Evolutionary conservation across 2,888 invertebrate genomes (phyloP).

Genomic region (Drosophila maculinotata): DNA sequence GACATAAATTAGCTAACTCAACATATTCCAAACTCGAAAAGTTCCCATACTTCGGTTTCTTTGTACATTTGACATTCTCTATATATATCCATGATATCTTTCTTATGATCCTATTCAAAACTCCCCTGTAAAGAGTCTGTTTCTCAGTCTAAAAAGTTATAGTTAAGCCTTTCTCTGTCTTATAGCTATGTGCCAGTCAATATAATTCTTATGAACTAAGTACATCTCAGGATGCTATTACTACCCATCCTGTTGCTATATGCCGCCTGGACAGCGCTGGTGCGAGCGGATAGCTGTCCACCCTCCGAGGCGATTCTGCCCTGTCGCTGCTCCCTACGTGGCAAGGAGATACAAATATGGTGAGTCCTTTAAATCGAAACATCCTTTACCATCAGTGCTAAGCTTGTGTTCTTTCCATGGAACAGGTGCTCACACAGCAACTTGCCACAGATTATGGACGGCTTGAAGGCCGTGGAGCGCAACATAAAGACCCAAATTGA

Average conservation of each 20-base stretch:
- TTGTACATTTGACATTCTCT: no score
- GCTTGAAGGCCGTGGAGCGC: constrained; percentile 88
- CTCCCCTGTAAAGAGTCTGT: no score
- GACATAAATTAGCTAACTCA: no score
- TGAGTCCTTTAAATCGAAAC: constrained; percentile 80
- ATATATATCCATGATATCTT: no score
- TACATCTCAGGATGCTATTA: constrained; percentile 51
- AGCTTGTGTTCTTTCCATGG: not conserved
- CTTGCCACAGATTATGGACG: constrained; percentile 90
- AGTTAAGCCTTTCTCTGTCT: not conserved
- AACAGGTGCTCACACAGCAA: constrained; percentile 97
- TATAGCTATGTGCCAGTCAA: constrained; percentile 58
- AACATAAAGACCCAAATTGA: constrained; percentile 90
- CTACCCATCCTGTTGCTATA: constrained; percentile 50
- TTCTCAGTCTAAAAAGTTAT: not conserved
- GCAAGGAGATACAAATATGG: constrained; percentile 94
- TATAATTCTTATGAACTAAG: constrained; percentile 36
- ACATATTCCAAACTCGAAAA: no score
- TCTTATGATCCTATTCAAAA: no score
- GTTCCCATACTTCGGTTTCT: no score
- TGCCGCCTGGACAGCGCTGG: constrained; percentile 28
- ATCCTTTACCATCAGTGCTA: not conserved
- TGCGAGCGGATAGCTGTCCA: constrained; percentile 87
- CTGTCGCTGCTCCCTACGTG: constrained; percentile 91
- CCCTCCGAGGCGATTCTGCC: constrained; percentile 91